Base-by-base conservation (phyloP, 1,140 invertebrate genomes). In the Ectropis grisescens region DNA sequence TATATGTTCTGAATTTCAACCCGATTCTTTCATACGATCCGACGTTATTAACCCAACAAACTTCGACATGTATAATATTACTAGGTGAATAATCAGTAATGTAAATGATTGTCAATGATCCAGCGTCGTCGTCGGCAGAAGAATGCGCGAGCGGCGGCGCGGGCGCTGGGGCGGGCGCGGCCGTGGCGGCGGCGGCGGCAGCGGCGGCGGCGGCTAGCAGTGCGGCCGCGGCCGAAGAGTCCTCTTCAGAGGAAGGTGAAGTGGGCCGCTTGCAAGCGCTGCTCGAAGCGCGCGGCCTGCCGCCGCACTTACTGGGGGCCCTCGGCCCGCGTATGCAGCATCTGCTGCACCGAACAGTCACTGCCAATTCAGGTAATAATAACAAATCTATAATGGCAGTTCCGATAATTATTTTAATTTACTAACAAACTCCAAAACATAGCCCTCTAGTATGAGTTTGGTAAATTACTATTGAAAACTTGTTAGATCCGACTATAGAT, bases 311-410 rank as follows among this genome's bases (percentile, higher is more conserved):
- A 15, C 96, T 99, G 68, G 95, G 96, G 9, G 93, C 94, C 15
- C 85, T 99, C 14, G 97, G 95, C 4, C 94, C 97, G 22, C 86
- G 97, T 24, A 98, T 99, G 95, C 97, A 99, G 60, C 96, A 99
- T 74, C 85, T 99, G 12, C 83, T 99, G 25, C 96, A 98, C 67
- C 85, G 96, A 35, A 97, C 94, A 40, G 97, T 98, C 87, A 93
- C 92, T 4, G 90, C 90, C 12, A 92, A 88, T 64, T 92, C 89
- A 24, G 90, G 90, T 91, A 45, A 16, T 19, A 19, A 19, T 19
- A n/a, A n/a, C n/a, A n/a, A n/a, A n/a, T n/a, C n/a, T n/a, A n/a
- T n/a, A n/a, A n/a, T n/a, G n/a, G n/a, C n/a, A n/a, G n/a, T n/a
- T n/a, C n/a, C n/a, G n/a, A n/a, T n/a, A n/a, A n/a, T n/a, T n/a